Conservation (phyloP, 2,113 vertebrate genomes). For the Platichthys stellatus region DNA sequence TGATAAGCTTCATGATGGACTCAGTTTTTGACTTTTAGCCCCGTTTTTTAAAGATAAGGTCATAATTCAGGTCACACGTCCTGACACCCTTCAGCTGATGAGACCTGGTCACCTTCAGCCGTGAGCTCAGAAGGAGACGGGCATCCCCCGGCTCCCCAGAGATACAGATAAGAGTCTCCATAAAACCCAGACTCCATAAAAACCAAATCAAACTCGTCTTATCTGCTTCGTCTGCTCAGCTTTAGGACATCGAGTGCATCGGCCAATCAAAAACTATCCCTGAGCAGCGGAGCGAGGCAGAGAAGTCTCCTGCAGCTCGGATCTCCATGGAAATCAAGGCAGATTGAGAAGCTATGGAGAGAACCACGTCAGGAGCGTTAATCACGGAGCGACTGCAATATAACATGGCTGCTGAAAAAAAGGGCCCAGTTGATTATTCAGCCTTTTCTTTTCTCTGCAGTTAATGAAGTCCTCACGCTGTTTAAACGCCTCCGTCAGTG, state of each 20-base stretch:
- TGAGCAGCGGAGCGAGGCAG: slow-evolving; percentile 23
- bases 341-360: slow-evolving; percentile 39
- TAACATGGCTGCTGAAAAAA: not conserved
- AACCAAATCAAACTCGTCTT: slow-evolving; percentile 42
- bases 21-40: not conserved
- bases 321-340: slow-evolving; percentile 63
- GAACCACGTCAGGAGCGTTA: slow-evolving; percentile 45
- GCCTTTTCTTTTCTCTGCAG: slow-evolving; percentile 46
- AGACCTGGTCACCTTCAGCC: slow-evolving; percentile 25
- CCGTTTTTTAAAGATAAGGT: slow-evolving; percentile 23
- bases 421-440: slow-evolving; percentile 51
- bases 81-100: slow-evolving; percentile 14
- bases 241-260: slow-evolving; percentile 8
- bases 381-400: slow-evolving; percentile 65
- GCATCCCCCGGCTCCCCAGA: slow-evolving; percentile 1
- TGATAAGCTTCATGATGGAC: slow-evolving; percentile 35
- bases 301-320: slow-evolving; percentile 36
- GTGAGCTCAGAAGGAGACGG: not conserved
- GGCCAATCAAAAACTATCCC: too few species aligned
- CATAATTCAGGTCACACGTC: slow-evolving; percentile 13
- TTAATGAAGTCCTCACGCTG: slow-evolving; percentile 60
- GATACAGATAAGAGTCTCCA: slow-evolving; percentile 18
- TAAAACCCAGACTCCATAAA: not conserved
- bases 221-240: slow-evolving; percentile 22
- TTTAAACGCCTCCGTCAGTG: slow-evolving; percentile 42